phyloP scores from a whole-genome alignment of 2,113 vertebrate genomes.

The Oreochromis niloticus region DNA sequence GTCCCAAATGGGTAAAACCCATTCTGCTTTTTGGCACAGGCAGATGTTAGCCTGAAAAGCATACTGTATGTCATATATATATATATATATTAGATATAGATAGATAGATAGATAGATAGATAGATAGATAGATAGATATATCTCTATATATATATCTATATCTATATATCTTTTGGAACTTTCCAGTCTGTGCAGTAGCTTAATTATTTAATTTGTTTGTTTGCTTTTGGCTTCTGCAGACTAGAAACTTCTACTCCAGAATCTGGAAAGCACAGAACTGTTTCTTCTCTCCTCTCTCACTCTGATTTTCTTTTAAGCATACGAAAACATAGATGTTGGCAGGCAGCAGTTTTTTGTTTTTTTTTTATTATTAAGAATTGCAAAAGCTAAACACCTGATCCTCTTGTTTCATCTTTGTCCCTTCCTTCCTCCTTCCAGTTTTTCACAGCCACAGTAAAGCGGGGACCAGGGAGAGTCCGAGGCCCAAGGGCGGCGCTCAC shows the following conservation, averaged over 20 bases:
- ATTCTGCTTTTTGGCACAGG: constrained; percentile 14
- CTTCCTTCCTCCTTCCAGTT: constrained; percentile 59
- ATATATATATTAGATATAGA: neutral
- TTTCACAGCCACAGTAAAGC: constrained; percentile 89
- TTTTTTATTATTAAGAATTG: neutral
- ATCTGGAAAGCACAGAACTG: neutral
- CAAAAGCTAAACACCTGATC: neutral
- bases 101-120: no score
- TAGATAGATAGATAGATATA: neutral
- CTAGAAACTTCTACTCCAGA: neutral
- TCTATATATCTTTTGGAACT: neutral
- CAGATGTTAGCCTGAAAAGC: constrained; percentile 3
- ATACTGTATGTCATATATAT: neutral
- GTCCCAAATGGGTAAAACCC: neutral
- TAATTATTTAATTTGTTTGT: neutral
- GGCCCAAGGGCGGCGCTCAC: constrained; percentile 54
- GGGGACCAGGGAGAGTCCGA: constrained; percentile 65
- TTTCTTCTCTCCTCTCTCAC: neutral
- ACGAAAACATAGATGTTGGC: neutral
- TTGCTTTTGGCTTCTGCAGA: neutral
- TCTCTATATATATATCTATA: neutral
- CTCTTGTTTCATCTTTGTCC: neutral
- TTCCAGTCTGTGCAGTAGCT: neutral
- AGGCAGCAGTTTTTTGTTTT: neutral
- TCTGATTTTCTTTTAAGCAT: neutral